These are phyloP conservation scores for Euclidia mi DNA, from an alignment of 2,888 invertebrate species.

Conservation along the genomic window DNA sequence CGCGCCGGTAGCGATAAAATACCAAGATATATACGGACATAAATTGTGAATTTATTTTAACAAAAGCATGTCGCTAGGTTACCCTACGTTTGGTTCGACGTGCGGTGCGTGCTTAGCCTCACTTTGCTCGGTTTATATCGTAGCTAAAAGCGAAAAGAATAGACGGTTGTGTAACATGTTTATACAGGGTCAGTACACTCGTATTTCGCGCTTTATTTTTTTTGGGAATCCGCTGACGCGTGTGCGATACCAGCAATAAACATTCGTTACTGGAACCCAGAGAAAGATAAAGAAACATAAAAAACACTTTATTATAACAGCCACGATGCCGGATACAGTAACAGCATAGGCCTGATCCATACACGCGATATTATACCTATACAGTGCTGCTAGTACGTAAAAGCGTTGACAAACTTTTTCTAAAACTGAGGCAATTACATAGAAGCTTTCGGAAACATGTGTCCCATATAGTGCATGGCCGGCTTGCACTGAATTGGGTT, in stretches of 20 bases:
- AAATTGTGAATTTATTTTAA: conserved; percentile 34
- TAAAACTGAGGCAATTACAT: conserved; percentile 51
- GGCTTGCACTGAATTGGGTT: conserved; percentile 64
- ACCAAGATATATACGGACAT: conserved; percentile 27
- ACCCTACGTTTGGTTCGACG: conserved; percentile 20
- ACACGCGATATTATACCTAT: conserved; percentile 23
- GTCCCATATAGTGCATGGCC: conserved; percentile 59
- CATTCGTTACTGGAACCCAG: conserved; percentile 61
- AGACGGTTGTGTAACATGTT: conserved; percentile 56
- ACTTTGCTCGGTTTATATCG: conserved; percentile 50
- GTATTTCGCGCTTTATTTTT: conserved; percentile 62
- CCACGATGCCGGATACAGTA: conserved; percentile 28
- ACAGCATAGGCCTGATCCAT: conserved; percentile 29
- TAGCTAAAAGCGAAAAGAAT: conserved; percentile 49
- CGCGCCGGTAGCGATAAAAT: conserved; percentile 30
- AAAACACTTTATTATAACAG: conserved; percentile 50
- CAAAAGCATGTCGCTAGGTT: conserved; percentile 34
- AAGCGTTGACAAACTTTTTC: conserved; percentile 53
- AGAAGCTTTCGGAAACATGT: conserved; percentile 52
- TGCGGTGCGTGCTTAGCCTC: conserved; percentile 54
- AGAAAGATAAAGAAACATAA: conserved; percentile 52
- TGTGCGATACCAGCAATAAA: conserved; percentile 67
- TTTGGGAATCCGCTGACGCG: conserved; percentile 62
- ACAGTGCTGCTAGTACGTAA: conserved; percentile 34
- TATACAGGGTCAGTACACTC: conserved; percentile 58